phyloP scores from a whole-genome alignment of 2,888 invertebrate genomes.

The Drosophila flavopinicola region DNA sequence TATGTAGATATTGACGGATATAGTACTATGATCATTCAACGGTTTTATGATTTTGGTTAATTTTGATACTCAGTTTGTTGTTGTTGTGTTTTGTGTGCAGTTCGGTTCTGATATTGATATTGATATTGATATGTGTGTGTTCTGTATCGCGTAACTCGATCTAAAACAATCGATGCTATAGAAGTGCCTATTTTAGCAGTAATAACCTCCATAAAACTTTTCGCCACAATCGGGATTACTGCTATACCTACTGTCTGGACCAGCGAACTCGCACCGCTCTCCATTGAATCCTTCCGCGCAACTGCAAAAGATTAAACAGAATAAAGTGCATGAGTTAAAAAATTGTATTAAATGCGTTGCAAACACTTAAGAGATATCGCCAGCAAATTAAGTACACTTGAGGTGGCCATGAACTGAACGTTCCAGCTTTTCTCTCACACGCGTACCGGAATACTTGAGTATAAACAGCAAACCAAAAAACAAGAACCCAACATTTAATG shows the following conservation, averaged over 20 bases:
- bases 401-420: conserved; percentile 67
- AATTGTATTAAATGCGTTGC: conserved; percentile 19
- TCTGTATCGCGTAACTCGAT: conserved; percentile 42
- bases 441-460: conserved; percentile 18
- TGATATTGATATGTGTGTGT: conserved; percentile 21
- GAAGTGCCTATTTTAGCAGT: conserved; percentile 85
- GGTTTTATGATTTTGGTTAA: conserved; percentile 7
- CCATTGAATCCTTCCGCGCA: conserved; percentile 84
- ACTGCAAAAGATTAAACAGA: conserved; percentile 72
- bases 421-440: conserved; percentile 37
- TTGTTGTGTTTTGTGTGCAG: not conserved
- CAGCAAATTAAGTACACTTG: conserved; percentile 18
- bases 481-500: conserved; percentile 31
- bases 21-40: conserved; percentile 26
- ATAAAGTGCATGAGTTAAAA: conserved; percentile 42
- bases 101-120: conserved; percentile 18
- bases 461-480: conserved; percentile 30
- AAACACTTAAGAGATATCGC: conserved; percentile 37
- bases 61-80: conserved; percentile 31
- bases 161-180: conserved; percentile 84
- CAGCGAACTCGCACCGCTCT: conserved; percentile 83
- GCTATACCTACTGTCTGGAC: conserved; percentile 84
- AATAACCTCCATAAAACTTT: conserved; percentile 84
- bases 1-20: conserved; percentile 19
- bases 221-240: conserved; percentile 83